Percentiles rank a stretch among this genome's conserved stretches.
Conservation (phyloP, 2,888 invertebrate genomes). For the Mythimna ferrago region DNA sequence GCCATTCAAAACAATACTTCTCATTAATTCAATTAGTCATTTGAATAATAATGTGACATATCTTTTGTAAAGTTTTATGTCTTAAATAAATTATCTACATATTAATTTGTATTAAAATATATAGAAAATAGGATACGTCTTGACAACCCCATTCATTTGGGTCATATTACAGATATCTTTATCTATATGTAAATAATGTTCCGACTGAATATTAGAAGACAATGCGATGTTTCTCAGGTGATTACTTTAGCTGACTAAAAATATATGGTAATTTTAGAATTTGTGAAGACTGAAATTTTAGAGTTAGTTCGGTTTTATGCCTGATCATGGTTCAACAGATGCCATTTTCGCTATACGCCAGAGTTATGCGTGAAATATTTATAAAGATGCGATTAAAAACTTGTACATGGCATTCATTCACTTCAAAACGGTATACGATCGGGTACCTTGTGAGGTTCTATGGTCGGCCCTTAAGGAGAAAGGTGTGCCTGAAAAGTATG, state of each 20-base stretch:
- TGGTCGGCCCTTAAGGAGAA: too few relatives aligned
- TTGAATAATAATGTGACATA: conserved; percentile 10
- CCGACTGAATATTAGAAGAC: not conserved
- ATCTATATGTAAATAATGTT: conserved; percentile 23
- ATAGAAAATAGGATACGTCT: conserved; percentile 15
- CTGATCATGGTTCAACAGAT: too few relatives aligned
- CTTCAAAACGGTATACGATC: too few relatives aligned
- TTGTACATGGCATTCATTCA: too few relatives aligned
- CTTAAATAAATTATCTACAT: conserved; percentile 16
- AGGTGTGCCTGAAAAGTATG: too few relatives aligned
- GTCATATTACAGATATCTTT: conserved; percentile 40
- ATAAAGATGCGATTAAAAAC: too few relatives aligned
- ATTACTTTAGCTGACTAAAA: not conserved
- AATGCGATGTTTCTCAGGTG: not conserved
- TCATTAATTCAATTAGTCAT: conserved; percentile 22
- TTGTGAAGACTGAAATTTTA: too few relatives aligned
- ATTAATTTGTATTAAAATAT: conserved; percentile 15
- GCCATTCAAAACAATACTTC: not conserved
- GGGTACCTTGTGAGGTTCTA: too few relatives aligned
- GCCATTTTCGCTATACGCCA: too few relatives aligned
- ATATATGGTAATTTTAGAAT: too few relatives aligned
- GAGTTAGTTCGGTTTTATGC: too few relatives aligned
- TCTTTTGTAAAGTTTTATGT: conserved; percentile 4
- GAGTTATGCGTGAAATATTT: too few relatives aligned
- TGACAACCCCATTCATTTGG: conserved; percentile 31